A percentile compares a stretch with the other conserved stretches of the same genome.
These are phyloP conservation scores for Simalia tracyae DNA, from an alignment of 2,797 vertebrate genomes.

Conservation along the genomic window DNA sequence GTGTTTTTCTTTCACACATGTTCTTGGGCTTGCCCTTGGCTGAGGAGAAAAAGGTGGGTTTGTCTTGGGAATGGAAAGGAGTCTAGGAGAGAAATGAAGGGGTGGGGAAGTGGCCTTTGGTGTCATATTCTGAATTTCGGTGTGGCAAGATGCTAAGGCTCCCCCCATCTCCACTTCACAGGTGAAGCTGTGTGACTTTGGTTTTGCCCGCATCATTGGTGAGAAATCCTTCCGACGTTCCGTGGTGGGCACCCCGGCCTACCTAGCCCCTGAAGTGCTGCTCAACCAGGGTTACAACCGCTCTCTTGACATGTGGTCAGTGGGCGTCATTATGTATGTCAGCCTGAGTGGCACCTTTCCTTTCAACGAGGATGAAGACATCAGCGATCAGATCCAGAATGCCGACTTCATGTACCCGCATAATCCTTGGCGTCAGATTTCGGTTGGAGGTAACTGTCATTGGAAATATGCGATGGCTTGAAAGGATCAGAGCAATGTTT, in stretches of 20 bases:
- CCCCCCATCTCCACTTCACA: conserved; percentile 38
- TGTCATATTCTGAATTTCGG: no score
- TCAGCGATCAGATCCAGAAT: conserved; percentile 94
- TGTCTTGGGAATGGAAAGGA: background rate
- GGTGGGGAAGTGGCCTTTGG: background rate
- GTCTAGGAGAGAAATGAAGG: no score
- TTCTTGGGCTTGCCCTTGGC: background rate
- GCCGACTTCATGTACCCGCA: conserved; percentile 93
- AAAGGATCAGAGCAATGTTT: fast-evolving
- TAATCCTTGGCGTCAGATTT: conserved; percentile 90
- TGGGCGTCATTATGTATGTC: conserved; percentile 93
- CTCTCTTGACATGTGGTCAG: conserved; percentile 94
- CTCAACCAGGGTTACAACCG: conserved; percentile 93
- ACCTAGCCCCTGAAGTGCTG: conserved; percentile 89
- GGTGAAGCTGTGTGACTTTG: conserved; percentile 93
- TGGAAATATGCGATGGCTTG: fast-evolving
- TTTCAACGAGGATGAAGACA: conserved; percentile 93
- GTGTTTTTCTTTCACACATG: background rate
- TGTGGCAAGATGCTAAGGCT: background rate
- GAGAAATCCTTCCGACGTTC: conserved; percentile 94
- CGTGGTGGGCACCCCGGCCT: conserved; percentile 89
- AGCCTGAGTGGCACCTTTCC: conserved; percentile 92
- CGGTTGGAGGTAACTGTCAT: conserved; percentile 77
- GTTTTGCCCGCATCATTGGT: conserved; percentile 91
- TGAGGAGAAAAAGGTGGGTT: background rate